phyloP scores from a whole-genome alignment of 2,888 invertebrate genomes.

The Colletes collaris region DNA sequence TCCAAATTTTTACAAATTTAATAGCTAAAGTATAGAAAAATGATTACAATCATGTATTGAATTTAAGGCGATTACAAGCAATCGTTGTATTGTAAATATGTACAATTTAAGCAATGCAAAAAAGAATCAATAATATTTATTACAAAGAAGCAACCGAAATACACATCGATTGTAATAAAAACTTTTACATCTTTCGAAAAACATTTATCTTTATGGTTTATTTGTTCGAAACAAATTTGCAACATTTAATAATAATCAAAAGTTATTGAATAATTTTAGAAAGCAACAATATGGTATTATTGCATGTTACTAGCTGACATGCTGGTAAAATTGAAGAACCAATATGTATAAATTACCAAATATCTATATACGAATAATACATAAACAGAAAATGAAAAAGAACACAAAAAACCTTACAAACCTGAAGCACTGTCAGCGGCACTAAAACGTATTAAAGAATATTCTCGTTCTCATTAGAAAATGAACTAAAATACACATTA shows the following conservation, averaged over 20 bases:
- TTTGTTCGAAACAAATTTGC: neutral
- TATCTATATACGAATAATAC: slow-evolving; percentile 15
- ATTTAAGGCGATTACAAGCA: slow-evolving; percentile 7
- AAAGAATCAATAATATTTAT: slow-evolving; percentile 4
- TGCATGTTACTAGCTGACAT: slow-evolving; percentile 3
- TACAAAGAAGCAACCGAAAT: neutral
- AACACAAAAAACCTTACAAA: slow-evolving; percentile 58
- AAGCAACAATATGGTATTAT: slow-evolving; percentile 45
- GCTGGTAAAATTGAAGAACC: slow-evolving; percentile 5
- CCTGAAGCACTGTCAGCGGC: slow-evolving; percentile 58
- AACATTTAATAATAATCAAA: neutral
- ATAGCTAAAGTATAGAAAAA: neutral
- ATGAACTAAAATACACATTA: slow-evolving; percentile 57
- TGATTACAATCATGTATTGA: neutral
- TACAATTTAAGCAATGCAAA: neutral
- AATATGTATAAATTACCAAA: slow-evolving; percentile 30
- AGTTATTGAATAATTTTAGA: slow-evolving; percentile 10
- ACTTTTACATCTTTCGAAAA: neutral
- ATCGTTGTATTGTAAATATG: neutral
- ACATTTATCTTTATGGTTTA: neutral
- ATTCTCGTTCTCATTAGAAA: slow-evolving; percentile 52
- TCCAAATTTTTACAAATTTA: slow-evolving; percentile 4
- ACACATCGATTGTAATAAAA: neutral
- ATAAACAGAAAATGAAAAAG: slow-evolving; percentile 45
- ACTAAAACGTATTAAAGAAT: slow-evolving; percentile 54